Evolutionary conservation across 2,113 vertebrate species (phyloP), one percentile per base, ranked within the genome.

Genomic region (Physeter macrocephalus): DNA sequence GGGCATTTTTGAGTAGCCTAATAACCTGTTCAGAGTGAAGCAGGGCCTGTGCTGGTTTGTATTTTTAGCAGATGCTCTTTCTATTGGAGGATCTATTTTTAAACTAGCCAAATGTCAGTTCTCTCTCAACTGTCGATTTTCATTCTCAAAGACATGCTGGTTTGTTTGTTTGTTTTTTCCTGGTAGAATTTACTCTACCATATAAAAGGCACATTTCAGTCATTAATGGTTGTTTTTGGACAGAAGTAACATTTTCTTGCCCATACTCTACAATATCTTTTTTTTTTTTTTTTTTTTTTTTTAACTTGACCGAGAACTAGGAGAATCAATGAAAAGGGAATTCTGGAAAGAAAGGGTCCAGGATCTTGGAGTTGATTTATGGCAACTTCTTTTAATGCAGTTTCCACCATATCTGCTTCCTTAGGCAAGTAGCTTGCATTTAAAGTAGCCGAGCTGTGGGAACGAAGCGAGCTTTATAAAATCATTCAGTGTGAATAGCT

Each of bases 81-180:
- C 94, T 94, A 85, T 94, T 88, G 89, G 89, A 82, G 83, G 67
- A 23, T 94, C 97, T 98, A 98, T 98, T 97, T 98, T 98, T 97
- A 96, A 97, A 96, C 71, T 88, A 61, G 34, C 66, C 92, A 97
- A 96, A 97, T 97, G 97, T 96, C 94, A 96, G 78, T 96, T 93
- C 96, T 96, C 64, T 94, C 59, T 96, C 64, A 95, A 94, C 91
- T 77, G 85, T 84, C 36, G 43, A 96, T 96, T 97, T 46, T 81
- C 57, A 31, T 88, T 95, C 66, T 94, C 75, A 72, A 93, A 96
- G 85, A 86, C 93, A 69, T 17, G 41, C 66, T 61, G 46, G 84
- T 71, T 84, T 52, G 69, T 94, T 93, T 84, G 49, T 89, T 62
- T 78, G 80, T 71, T 75, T 90, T 49, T 84, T 77, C 71, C 78